Base-by-base conservation (phyloP, 2,113 vertebrate species). In the Eidolon helvum region DNA sequence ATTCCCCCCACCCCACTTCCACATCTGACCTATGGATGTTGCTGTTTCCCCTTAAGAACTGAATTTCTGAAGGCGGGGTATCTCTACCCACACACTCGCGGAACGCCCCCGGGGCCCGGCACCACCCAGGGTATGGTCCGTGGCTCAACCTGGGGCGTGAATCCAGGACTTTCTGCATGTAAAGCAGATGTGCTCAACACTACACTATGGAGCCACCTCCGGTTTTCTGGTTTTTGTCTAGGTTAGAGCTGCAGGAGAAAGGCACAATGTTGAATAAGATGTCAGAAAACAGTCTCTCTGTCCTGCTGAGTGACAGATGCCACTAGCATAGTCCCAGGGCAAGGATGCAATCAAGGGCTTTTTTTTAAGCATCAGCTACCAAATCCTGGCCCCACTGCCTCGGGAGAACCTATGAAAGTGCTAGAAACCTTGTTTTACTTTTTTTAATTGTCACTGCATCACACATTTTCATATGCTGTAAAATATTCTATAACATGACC, bases 301-400 rank as follows among this genome's bases (percentile, higher is more conserved):
- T 61, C n/a, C 87, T 61, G 50, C 0, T 80, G n/a, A 61, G 14
- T 40, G 66, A 79, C 33, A 35, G 21, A 11, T 45, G 59, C 30
- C 24, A 14, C 21, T 16, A 89, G 69, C 61, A 71, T 0, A 72
- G 26, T 50, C 33, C 40, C 87, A 77, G 59, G 57, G 43, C 69
- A 86, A 87, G 43, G 9, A 33, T 57, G 12, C 30, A 75, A 91
- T 24, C 65, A n/a, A 48, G 4, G 28, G 28, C 77, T 82, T 95
- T 50, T 50, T 12, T 50, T 50, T 97, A 35, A 91, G 96, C 66
- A 96, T 87, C 96, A 96, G 95, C 96, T 95, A 96, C 94, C 94
- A 98, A 97, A 97, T 97, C 96, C 90, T 65, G 59, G 78, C 57
- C 97, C 93, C 84, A 19, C 1, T 14, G 15, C 50, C 61, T 55